Percentiles rank a stretch among this genome's conserved stretches.
Conservation (phyloP, 2,113 vertebrate genomes). For the Indicator indicator region DNA sequence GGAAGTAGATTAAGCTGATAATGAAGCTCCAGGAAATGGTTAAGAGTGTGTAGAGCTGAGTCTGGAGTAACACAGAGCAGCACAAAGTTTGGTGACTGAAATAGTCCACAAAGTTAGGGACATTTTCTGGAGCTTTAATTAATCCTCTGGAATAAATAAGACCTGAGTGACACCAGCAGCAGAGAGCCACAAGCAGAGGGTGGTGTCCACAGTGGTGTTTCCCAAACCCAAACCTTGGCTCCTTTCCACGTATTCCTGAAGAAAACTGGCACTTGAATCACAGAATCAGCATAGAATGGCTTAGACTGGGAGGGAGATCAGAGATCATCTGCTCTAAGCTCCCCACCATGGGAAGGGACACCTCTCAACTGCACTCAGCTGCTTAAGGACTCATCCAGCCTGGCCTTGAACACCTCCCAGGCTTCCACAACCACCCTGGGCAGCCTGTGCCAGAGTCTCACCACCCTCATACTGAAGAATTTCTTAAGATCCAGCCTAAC, state of each 20-base stretch:
- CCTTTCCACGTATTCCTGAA: background rate
- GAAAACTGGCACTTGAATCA: background rate
- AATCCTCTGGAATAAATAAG: rapidly evolving
- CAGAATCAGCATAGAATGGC: no score
- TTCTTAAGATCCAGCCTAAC: no score
- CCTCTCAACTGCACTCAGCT: no score
- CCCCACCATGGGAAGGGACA: no score
- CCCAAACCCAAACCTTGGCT: background rate
- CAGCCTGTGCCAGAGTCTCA: no score
- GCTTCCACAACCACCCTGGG: no score
- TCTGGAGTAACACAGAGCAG: background rate
- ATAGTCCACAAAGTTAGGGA: rapidly evolving
- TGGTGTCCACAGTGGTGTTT: rapidly evolving
- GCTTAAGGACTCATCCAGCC: no score
- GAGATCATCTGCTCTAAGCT: no score
- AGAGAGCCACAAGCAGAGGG: rapidly evolving
- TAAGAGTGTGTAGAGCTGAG: background rate
- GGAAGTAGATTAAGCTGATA: no score
- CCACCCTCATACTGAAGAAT: no score
- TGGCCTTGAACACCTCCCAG: no score
- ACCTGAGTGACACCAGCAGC: background rate
- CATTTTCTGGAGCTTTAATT: background rate
- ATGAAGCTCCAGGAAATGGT: background rate
- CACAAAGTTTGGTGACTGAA: background rate
- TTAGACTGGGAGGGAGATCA: no score